Conservation (phyloP, 2,113 vertebrate genomes). For the Perca fluviatilis region DNA sequence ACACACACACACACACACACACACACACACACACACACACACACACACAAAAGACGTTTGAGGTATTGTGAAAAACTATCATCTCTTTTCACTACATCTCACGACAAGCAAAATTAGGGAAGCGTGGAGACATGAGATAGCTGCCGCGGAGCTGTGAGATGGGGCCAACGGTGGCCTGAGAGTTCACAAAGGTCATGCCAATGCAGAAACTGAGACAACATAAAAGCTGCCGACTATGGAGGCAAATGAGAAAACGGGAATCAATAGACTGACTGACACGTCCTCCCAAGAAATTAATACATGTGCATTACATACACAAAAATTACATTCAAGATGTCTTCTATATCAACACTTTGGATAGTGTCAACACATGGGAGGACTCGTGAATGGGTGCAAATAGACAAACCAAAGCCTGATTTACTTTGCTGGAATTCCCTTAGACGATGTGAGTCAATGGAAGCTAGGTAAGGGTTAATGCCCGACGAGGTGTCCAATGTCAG, state of each 20-base stretch:
- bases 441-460: neutral
- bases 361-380: neutral
- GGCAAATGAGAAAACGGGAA: neutral
- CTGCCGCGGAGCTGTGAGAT: neutral
- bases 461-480: neutral
- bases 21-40: constrained; percentile 6
- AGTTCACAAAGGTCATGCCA: constrained; percentile 49
- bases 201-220: constrained; percentile 1
- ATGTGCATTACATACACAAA: neutral
- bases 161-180: constrained; percentile 5
- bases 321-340: neutral
- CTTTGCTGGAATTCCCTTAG: neutral
- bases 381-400: neutral
- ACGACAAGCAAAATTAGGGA: neutral
- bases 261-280: neutral
- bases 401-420: neutral
- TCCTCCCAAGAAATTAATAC: neutral
- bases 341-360: neutral
- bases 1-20: constrained; percentile 15
- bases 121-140: constrained; percentile 13
- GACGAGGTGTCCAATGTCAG: too few species aligned
- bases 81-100: constrained; percentile 20
- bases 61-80: constrained; percentile 45
- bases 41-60: constrained; percentile 8
- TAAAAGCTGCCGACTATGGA: neutral